Conservation (phyloP, 35 echinoderm and acorn worm genomes). For the Heliocidaris erythrogramma region DNA sequence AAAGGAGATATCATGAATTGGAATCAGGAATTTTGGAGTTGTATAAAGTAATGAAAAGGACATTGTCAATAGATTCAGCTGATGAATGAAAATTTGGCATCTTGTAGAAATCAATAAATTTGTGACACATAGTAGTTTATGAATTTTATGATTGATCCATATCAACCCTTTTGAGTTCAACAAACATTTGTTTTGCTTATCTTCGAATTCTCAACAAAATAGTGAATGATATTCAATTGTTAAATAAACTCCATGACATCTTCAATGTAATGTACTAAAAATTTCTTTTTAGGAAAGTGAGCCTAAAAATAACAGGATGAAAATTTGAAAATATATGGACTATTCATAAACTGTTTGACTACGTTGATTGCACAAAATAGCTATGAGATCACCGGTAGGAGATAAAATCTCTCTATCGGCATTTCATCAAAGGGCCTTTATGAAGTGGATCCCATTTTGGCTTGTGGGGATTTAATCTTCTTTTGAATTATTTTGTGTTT, state of each 20-base stretch:
- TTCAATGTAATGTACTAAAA: not conserved
- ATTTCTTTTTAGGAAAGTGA: not conserved
- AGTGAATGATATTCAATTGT: no score
- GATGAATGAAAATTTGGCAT: no score
- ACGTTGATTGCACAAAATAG: not conserved
- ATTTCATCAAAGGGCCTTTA: not conserved
- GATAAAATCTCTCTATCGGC: not conserved
- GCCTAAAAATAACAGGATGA: not conserved
- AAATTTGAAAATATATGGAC: not conserved
- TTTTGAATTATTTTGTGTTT: not conserved
- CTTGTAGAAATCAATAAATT: no score
- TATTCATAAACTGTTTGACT: not conserved
- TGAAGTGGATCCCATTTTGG: not conserved
- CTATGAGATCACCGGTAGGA: not conserved
- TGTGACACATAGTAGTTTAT: no score
- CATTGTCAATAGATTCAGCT: not conserved
- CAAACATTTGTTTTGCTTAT: no score
- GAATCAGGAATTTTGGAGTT: not conserved
- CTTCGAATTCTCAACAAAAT: no score
- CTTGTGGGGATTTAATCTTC: not conserved
- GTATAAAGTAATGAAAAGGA: not conserved
- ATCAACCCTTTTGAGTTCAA: no score
- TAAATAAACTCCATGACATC: not conserved
- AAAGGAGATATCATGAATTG: not conserved
- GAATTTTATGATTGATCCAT: no score